Base-by-base conservation (phyloP, 1,140 invertebrate species). In the Drosophila parvula region DNA sequence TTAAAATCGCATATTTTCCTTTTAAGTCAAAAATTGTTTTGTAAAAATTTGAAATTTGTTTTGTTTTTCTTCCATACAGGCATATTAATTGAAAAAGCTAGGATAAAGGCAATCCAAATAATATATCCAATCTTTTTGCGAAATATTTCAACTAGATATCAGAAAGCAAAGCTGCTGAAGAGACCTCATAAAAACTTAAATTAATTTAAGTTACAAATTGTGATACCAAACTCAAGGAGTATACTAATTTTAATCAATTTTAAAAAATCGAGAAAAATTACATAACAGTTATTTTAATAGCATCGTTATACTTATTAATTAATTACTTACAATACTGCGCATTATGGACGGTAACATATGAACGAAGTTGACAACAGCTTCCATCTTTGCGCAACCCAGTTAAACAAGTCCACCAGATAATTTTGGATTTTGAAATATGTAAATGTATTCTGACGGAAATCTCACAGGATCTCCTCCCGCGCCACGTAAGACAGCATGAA, bases 401-500 rank as follows among this genome's bases (percentile, higher is more conserved):
- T n/a, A 44, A 32, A 30, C 11, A 40, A 36, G 38, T 11, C 12
- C 51, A 65, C 9, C 9, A 38, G n/a, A 22, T 51, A 30, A 11
- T 11, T 16, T 32, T 10, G 14, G 27, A 62, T 56, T 62, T 78
- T 16, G 41, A 47, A 50, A 57, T 57, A 38, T 32, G 14, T 45
- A 16, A n/a, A 36, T 53, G 0, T 41, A 68, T 74, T 56, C 62
- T 78, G 75, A 58, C 67, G 34, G 34, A 18, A 28, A 62, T 53
- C 16, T 86, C 70, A 86, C 22, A 76, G 67, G 27, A 60, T 55
- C 45, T 77, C 70, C n/a, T 91, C 90, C 44, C 78, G 68, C 16
- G 94, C 93, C 48, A 94, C 89, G 93, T 94, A 96, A 0, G 95
- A 95, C 63, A 96, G 92, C 90, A 95, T 95, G 92, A 94, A 96